Base-by-base conservation (phyloP, 2,888 invertebrate species). In the Caenorhabditis doughertyi region DNA sequence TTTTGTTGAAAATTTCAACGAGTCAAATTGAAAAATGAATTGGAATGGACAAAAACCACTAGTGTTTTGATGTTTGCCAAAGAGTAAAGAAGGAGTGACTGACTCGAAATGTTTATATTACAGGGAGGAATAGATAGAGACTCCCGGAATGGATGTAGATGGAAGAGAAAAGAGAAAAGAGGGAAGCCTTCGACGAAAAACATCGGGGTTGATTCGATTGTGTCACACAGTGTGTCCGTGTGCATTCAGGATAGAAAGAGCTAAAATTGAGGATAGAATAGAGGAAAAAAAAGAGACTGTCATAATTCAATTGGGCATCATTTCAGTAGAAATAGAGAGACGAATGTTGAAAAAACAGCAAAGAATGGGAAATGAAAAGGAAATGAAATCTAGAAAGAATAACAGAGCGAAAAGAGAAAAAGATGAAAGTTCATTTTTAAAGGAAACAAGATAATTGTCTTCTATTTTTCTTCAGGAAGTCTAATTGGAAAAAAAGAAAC, bases 141-240 rank as follows among this genome's bases (percentile, higher is more conserved):
- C 64, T n/a, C 35, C 68, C 16, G 42, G 51, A 79, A 70, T 68
- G 71, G 68, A 68, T 67, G 76, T 44, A 32, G 32, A 53, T 64
- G 60, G 35, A 42, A 55, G 71, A 70, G 76, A 67, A 21, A 23
- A 47, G 44, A 58, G 35, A 42, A 49, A 25, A 42, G 56, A 32
- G 47, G 42, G 25, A 29, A 27, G 35, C 32, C 62, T 29, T 42
- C 51, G 51, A 51, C 16, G 25, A 35, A 65, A 73, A 73, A 73
- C 73, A 73, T 73, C 55, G 53, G 55, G 44, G 62, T 72, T 68
- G 70, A 70, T 68, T 64, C 55, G 62, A 79, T 68, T 60, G 60
- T 64, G 77, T 53, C 67, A 65, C n/a, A n/a, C 32, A 18, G 18
- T 56, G 56, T 47, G n/a, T 18, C 32, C 32, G 29, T n/a, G 49